A percentile compares a stretch with the other conserved stretches of the same genome.
phyloP scores from a whole-genome alignment of 2,888 invertebrate species.

The Muschampia plurimacula region DNA sequence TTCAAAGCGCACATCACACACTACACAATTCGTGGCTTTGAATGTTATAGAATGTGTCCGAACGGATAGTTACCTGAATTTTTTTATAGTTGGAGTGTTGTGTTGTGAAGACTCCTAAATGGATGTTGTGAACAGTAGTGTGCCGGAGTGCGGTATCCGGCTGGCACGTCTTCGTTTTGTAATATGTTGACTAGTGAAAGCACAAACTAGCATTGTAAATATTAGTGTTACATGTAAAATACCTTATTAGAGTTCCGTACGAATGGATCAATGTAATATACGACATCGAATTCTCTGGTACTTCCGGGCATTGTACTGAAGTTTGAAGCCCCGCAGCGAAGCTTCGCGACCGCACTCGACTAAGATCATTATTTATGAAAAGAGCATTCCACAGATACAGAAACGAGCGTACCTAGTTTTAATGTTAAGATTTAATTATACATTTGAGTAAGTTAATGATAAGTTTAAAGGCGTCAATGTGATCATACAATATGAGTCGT shows the following conservation, averaged over 20 bases:
- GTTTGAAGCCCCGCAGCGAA: constrained; percentile 68
- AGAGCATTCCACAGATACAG: constrained; percentile 79
- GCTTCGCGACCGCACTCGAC: constrained; percentile 59
- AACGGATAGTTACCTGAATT: constrained; percentile 75
- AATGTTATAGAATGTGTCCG: constrained; percentile 74
- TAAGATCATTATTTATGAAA: constrained; percentile 76
- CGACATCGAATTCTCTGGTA: constrained; percentile 78
- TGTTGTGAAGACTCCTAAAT: constrained; percentile 55
- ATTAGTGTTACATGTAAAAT: constrained; percentile 83
- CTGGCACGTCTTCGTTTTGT: constrained; percentile 43
- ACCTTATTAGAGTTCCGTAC: constrained; percentile 71
- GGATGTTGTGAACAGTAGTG: constrained; percentile 57
- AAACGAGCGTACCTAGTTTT: constrained; percentile 75
- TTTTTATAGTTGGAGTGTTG: constrained; percentile 65
- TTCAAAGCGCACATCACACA: constrained; percentile 81
- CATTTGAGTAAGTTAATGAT: constrained; percentile 63
- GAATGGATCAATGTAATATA: constrained; percentile 69
- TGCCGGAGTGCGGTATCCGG: constrained; percentile 43
- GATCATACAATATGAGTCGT: constrained; percentile 79
- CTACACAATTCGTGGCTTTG: constrained; percentile 69
- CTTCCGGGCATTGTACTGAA: constrained; percentile 79
- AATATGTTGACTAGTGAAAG: constrained; percentile 70
- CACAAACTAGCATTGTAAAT: constrained; percentile 83
- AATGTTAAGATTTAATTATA: constrained; percentile 64
- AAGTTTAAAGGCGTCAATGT: constrained; percentile 81